Evolutionary conservation across 2,113 vertebrate species (phyloP), one percentile per base, ranked within the genome.

Genomic region (Stegostoma tigrinum): DNA sequence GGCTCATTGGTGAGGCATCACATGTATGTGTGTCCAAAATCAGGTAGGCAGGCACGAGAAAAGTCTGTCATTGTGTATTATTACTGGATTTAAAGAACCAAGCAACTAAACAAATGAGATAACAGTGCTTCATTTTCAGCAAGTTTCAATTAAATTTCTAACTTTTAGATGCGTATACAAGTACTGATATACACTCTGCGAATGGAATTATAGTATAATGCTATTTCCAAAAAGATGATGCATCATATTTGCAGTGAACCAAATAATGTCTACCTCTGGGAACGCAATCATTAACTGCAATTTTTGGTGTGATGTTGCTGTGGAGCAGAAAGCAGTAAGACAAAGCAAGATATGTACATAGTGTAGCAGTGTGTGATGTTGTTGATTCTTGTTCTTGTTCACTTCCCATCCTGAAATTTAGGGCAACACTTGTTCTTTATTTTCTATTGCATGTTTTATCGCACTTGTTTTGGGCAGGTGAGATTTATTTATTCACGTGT

Each of bases 321-420:
- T 91, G 89, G 34, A 66, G 55, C 15, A 91, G 89, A 17, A 91
- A 91, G 8, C 55, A 66, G 15, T 91, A 38, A 38, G 64, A n/a
- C 14, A 8, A 66, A 64, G 55, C 55, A 66, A 91, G 34, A 91
- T 19, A n/a, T 10, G 61, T 66, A 91, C 21, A 91, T n/a, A n/a
- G 15, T 38, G 55, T 34, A 66, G 61, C 55, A 66, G 34, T 30
- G 52, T 90, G 24, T 64, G 55, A 64, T 89, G 34, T 52, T 23
- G 85, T 30, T 52, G 27, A 87, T 52, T 66, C 94, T 96, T 95
- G 0, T 78, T 8, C 55, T 87, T 48, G 52, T 72, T 96, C 75
- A 86, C 0, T 3, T 96, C 90, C 96, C 30, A 96, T 96, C 85
- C 95, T 34, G 21, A 96, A 95, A 48, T 83, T 96, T 15, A 95